Evolutionary conservation across 2,113 vertebrate genomes (phyloP), one percentile per base, ranked within the genome.

Genomic region (Melanerpes formicivorus): DNA sequence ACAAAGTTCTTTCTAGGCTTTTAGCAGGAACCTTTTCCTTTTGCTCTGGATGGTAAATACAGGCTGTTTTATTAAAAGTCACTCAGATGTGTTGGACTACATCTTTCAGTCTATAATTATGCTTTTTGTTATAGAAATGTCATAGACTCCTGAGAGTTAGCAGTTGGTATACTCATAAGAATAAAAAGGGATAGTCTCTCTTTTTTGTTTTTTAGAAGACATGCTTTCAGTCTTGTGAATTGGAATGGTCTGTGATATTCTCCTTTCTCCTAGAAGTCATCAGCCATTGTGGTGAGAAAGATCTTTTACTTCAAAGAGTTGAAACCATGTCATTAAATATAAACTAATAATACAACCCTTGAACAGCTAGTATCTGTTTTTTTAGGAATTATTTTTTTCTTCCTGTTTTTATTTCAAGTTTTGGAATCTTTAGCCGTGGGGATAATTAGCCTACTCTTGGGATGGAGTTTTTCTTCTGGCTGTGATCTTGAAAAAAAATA

Each of bases 241-340:
- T 9, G 78, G 75, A 96, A 89, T 82, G 80, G 80, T 93, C 88
- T 94, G 55, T 92, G 84, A 93, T 76, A 84, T 62, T 84, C 82
- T 54, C 60, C 76, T 80, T 60, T 42, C 63, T n/a, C 60, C 64
- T 77, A 94, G 95, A 74, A 90, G n/a, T 54, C 40, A 70, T 80
- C 75, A 79, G 52, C 84, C 26, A 4, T 79, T 94, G 79, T 91
- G 56, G 56, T 90, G 94, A 97, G 97, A 90, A 97, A 95, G 92
- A 44, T 66, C 14, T 96, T 97, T 96, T 89, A 96, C 91, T 95
- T 80, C 54, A 52, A 95, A 94, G 86, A 82, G 75, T 95, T 96
- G 86, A 95, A 96, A 84, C 48, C 26, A 64, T 86, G 78, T 96
- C 79, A 96, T 96, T 90, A 95, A 89, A 84, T 75, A 71, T 73